Percentiles rank a stretch among this genome's conserved stretches.
These are phyloP conservation scores for Helicoverpa zea DNA, from an alignment of 1,140 invertebrate species.

Conservation along the genomic window DNA sequence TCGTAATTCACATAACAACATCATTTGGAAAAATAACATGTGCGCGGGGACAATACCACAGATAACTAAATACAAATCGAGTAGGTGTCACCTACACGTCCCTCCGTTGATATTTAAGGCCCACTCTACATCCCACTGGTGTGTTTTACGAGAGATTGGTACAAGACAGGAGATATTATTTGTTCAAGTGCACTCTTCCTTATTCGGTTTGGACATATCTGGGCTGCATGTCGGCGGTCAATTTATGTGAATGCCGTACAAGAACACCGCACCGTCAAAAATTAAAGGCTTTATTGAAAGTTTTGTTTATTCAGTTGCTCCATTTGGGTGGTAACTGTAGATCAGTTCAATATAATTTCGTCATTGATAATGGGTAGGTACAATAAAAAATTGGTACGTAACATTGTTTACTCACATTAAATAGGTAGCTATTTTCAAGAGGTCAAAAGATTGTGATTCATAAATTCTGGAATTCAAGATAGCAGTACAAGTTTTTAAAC, in stretches of 20 bases:
- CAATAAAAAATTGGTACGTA: too few relatives aligned
- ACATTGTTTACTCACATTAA: too few relatives aligned
- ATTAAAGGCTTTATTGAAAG: constrained; percentile 38
- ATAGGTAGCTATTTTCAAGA: background rate
- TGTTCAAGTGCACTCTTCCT: constrained; percentile 75
- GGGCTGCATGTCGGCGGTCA: constrained; percentile 51
- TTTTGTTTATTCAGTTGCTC: constrained; percentile 33
- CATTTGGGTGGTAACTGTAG: background rate
- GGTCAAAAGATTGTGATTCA: background rate
- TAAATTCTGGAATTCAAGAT: constrained; percentile 20
- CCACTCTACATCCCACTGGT: constrained; percentile 56
- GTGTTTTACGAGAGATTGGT: constrained; percentile 55
- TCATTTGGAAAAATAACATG: constrained; percentile 43
- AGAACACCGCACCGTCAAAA: constrained; percentile 36
- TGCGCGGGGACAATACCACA: constrained; percentile 2
- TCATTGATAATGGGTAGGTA: too few relatives aligned
- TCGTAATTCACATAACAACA: constrained; percentile 12
- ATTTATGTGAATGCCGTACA: constrained; percentile 56
- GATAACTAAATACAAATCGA: constrained; percentile 47
- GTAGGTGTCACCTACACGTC: constrained; percentile 56
- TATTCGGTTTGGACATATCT: constrained; percentile 58
- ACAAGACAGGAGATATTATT: constrained; percentile 66
- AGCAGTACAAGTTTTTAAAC: constrained; percentile 35
- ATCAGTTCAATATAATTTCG: background rate
- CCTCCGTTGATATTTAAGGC: constrained; percentile 45